Base-by-base conservation (phyloP, 2,797 vertebrate species). In the Pangasius macronema region DNA sequence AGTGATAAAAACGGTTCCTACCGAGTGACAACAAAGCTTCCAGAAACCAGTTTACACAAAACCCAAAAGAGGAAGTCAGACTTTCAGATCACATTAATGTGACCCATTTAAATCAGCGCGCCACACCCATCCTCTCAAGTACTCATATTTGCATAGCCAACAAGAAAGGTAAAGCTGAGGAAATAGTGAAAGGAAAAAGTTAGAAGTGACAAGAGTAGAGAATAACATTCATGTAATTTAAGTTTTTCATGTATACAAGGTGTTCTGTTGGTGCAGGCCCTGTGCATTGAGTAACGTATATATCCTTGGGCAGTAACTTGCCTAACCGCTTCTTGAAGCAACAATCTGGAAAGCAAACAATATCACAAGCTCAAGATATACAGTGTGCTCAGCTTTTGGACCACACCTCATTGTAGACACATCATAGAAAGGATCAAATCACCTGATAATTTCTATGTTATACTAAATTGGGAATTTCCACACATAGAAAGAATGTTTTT, bases 41-140 rank as follows among this genome's bases (percentile, higher is more conserved):
- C 75, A 59, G 36, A 87, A 87, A 87, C 61, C 72, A n/a, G 75
- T 63, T 81, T 57, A 57, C 24, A 80, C 76, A 85, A 88, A 87
- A 49, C 53, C 18, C 53, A 85, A 81, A 88, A 87, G 87, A 77
- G 84, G 87, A 88, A 88, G 87, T 81, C 42, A 46, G 22, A 57
- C 75, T 88, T 88, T 88, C 87, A 88, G 72, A 84, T 81, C 87
- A 70, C 33, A 51, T 84, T 77, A 84, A 81, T 85, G 75, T 73
- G 39, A 55, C 11, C 65, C 53, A 61, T 63, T 70, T 85, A 63
- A 72, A 72, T 85, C 75, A 61, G 42, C 4, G 42, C 4, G 18
- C 73, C 30, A 76, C 82, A 84, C 86, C 63, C 65, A 85, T 33
- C 57, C 14, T n/a, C 11, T 49, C n/a, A 61, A 75, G 16, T 75